Conservation (phyloP, 2,113 vertebrate species). For the Dipodomys spectabilis region DNA sequence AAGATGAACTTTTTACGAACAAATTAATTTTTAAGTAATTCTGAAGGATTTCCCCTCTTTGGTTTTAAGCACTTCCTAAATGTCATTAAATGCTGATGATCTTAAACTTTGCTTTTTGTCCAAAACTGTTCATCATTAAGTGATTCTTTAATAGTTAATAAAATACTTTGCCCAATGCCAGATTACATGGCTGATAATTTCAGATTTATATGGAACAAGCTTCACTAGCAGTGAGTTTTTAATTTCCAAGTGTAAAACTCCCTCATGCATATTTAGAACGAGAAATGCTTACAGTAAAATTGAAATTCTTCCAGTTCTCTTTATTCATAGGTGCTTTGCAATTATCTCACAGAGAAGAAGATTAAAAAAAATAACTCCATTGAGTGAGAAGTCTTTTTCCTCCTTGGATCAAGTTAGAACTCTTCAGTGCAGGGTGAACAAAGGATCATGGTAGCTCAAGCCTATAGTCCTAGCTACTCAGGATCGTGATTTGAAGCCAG, state of each 20-base stretch:
- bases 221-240: not conserved
- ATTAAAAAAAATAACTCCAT: not conserved
- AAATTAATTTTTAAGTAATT: not conserved
- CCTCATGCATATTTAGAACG: conserved; percentile 8
- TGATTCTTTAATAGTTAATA: not conserved
- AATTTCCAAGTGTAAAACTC: conserved; percentile 27
- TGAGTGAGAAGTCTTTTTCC: too few relatives aligned
- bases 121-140: not conserved
- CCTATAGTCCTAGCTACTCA: too few relatives aligned
- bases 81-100: not conserved
- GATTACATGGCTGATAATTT: not conserved
- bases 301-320: not conserved
- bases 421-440: not conserved
- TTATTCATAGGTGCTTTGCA: not conserved
- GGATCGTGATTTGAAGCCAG: too few relatives aligned
- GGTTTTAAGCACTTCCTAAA: not conserved
- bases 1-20: not conserved
- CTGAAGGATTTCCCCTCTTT: not conserved
- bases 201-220: not conserved
- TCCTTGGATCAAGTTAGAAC: not conserved
- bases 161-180: not conserved
- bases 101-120: not conserved
- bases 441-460: too few relatives aligned
- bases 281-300: conserved; percentile 40
- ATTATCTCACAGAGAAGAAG: not conserved